Base-by-base conservation (phyloP, 2,888 invertebrate genomes). In the Galeopsomyia nigrocyanea region DNA sequence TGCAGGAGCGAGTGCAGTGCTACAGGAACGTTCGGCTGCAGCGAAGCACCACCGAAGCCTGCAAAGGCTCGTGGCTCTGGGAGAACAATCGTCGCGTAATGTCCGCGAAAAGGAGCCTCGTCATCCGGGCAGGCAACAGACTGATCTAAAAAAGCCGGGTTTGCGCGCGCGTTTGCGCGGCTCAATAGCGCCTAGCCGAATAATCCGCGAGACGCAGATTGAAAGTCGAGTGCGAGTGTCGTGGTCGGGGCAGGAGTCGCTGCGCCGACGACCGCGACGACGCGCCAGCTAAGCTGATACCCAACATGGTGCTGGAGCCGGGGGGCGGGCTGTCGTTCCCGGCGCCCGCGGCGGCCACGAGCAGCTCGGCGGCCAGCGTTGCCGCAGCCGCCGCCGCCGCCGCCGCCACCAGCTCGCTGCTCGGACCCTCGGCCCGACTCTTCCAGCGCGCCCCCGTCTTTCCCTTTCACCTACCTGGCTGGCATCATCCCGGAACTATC, bases 261-360 rank as follows among this genome's bases (percentile, higher is more conserved):
- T 53, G 53, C 9, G 13, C 53, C 19, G 53, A 57, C 70, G 67
- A 26, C 70, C 69, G 58, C 65, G 56, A 73, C 64, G 53, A 58
- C 68, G 64, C 39, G 65, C 62, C 67, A 39, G 78, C 80, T 82
- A 81, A 83, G 82, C 83, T 86, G 86, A 84, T 86, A 81, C 86
- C 86, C 65, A 86, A 86, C 78, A 86, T 86, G 86, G 86, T 86
- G 74, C 79, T 86, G 75, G 86, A 86, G 79, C 86, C 86, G 81
- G 86, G 86, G 80, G 86, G 86, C 80, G 86, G 86, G 79, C 78
- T 86, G 80, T 86, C 86, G 76, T 86, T 86, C 77, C 86, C 86
- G 80, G 82, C 86, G 81, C 86, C 86, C 39, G 79, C 85, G 55
- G 79, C 81, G 80, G 83, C 81, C 73, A 82, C 82, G 76, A 83